Conservation (phyloP, 92 coral and sea anemone species). For the Diadumene lineata region DNA sequence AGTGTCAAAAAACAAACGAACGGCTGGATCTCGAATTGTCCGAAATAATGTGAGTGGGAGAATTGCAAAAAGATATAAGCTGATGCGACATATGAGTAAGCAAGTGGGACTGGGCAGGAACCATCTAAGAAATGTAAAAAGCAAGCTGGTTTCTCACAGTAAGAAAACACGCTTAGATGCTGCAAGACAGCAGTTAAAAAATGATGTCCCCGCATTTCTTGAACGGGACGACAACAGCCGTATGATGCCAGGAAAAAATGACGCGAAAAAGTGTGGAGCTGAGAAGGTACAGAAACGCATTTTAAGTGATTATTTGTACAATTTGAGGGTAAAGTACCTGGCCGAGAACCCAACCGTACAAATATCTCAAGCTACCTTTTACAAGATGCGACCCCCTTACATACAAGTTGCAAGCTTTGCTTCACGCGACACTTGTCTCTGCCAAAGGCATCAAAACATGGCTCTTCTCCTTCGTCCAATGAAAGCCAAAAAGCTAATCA, state of each 20-base stretch:
- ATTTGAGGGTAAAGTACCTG: slow-evolving; percentile 30
- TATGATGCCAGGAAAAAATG: slow-evolving; percentile 59
- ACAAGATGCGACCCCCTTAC: slow-evolving; percentile 28
- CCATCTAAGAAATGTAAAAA: slow-evolving; percentile 19
- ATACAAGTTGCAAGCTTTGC: slow-evolving; percentile 30
- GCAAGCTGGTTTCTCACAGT: slow-evolving; percentile 1
- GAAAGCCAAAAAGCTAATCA: slow-evolving; percentile 21
- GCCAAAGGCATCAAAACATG: slow-evolving; percentile 46
- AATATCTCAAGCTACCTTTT: slow-evolving; percentile 48
- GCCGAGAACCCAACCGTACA: slow-evolving; percentile 41
- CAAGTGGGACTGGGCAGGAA: slow-evolving; percentile 36
- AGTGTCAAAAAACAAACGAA: slow-evolving; percentile 12
- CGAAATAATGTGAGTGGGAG: slow-evolving; percentile 35
- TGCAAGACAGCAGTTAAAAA: slow-evolving; percentile 1
- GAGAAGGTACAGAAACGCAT: slow-evolving; percentile 45
- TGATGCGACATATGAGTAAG: slow-evolving; percentile 34
- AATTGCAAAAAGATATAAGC: slow-evolving; percentile 27
- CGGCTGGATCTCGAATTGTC: slow-evolving; percentile 17
- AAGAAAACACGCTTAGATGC: slow-evolving; percentile 32
- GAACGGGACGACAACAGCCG: slow-evolving; percentile 54
- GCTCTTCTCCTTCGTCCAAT: slow-evolving; percentile 45
- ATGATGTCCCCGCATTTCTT: slow-evolving; percentile 28
- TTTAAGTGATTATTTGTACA: slow-evolving; percentile 37
- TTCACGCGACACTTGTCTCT: slow-evolving; percentile 50
- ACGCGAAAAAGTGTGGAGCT: slow-evolving; percentile 31